These are phyloP conservation scores for Siniperca undulata DNA, from an alignment of 2,797 vertebrate species.

Conservation along the genomic window DNA sequence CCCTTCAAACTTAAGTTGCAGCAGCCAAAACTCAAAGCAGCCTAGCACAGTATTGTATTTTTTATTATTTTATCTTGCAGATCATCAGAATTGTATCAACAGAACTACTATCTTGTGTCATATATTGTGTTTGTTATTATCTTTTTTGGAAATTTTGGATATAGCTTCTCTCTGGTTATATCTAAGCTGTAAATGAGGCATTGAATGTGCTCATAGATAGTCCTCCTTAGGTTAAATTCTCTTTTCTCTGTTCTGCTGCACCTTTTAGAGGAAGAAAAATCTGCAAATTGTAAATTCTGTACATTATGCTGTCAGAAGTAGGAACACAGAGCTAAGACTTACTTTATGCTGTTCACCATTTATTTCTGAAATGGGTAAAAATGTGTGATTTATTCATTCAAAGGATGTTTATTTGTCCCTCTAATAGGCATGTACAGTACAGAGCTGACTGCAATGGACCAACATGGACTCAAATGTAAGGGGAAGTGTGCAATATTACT, in stretches of 20 bases:
- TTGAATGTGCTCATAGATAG: conserved; percentile 81
- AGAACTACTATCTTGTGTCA: conserved; percentile 71
- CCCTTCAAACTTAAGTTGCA: conserved; percentile 68
- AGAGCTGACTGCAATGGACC: conserved; percentile 89
- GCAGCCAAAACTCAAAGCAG: conserved; percentile 70
- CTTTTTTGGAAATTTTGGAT: conserved; percentile 75
- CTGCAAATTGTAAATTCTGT: conserved; percentile 90
- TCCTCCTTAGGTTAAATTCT: conserved; percentile 65
- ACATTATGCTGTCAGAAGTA: conserved; percentile 85
- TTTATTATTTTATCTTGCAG: conserved; percentile 71
- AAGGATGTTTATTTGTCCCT: conserved; percentile 79
- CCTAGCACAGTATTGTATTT: conserved; percentile 80
- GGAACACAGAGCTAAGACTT: conserved; percentile 85
- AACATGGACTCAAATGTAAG: conserved; percentile 85
- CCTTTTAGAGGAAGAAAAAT: conserved; percentile 61
- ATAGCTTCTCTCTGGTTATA: conserved; percentile 74
- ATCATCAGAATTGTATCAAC: conserved; percentile 72
- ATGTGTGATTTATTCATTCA: conserved; percentile 82
- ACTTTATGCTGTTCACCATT: conserved; percentile 87
- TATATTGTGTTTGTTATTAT: conserved; percentile 71
- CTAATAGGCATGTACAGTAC: conserved; percentile 85
- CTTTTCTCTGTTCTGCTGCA: conserved; percentile 65
- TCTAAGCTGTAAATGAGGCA: conserved; percentile 77
- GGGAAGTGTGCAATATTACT: conserved; percentile 89
- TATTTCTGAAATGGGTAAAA: conserved; percentile 76